Evolutionary conservation across 1,140 invertebrate species (phyloP).

Genomic region (Drosophila lini): DNA sequence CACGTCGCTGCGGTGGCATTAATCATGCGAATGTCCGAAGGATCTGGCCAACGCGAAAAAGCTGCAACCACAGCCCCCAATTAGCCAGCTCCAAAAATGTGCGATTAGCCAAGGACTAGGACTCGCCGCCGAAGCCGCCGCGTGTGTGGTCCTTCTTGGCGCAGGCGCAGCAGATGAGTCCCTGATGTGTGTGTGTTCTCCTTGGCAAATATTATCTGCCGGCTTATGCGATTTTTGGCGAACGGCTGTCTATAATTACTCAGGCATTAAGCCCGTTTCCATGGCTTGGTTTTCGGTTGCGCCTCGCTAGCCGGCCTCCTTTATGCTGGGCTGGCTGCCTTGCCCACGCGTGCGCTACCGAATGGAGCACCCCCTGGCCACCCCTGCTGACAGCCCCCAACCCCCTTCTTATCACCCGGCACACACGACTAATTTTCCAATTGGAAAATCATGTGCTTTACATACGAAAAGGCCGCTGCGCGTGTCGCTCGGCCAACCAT

Average conservation of each 20-base stretch:
- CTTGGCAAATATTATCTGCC: constrained; percentile 6
- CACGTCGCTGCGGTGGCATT: constrained; percentile 76
- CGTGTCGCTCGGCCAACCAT: constrained; percentile 80
- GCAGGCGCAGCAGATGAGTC: constrained; percentile 20
- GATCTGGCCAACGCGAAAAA: constrained; percentile 20
- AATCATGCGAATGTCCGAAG: constrained; percentile 59
- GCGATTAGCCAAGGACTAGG: constrained; percentile 51
- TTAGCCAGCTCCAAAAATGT: constrained; percentile 49
- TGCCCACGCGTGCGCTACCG: constrained; percentile 76
- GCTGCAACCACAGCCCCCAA: constrained; percentile 54
- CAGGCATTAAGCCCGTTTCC: constrained; percentile 77
- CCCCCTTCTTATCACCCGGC: constrained; percentile 21
- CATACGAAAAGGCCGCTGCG: constrained; percentile 79
- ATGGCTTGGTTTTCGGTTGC: constrained; percentile 75
- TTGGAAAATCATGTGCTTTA: constrained; percentile 83
- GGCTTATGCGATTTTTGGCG: constrained; percentile 45
- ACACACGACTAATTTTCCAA: constrained; percentile 78
- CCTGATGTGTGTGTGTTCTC: constrained; percentile 3
- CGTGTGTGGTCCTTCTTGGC: constrained; percentile 60
- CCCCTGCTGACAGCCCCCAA: constrained; percentile 3
- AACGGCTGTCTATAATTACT: constrained; percentile 69
- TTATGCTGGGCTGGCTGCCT: constrained; percentile 73
- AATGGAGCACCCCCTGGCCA: constrained; percentile 37
- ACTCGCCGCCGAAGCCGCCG: not conserved
- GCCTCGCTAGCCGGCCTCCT: constrained; percentile 79